Conservation (phyloP, 1,140 invertebrate species). For the Magallana ariakensis region DNA sequence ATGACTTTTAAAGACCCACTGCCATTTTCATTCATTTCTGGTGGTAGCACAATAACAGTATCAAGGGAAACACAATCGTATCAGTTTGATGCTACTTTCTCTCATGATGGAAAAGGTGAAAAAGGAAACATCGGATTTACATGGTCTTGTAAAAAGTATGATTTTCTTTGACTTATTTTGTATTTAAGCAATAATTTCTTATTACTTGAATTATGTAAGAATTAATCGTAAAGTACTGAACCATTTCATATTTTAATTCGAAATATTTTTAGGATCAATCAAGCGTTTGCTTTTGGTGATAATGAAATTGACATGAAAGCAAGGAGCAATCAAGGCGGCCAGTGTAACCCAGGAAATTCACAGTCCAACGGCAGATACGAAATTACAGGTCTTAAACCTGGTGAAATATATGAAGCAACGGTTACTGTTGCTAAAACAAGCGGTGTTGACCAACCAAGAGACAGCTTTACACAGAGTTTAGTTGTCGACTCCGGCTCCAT, state of each 20-base stretch:
- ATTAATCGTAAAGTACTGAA: no score
- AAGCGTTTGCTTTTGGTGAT: background rate
- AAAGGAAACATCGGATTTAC: background rate
- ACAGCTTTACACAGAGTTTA: background rate
- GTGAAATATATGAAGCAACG: background rate
- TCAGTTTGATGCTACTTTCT: background rate
- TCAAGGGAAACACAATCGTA: background rate
- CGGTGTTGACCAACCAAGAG: background rate
- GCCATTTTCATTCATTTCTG: slow-evolving; percentile 45
- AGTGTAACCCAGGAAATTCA: background rate
- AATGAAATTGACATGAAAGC: background rate
- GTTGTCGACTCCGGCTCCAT: background rate
- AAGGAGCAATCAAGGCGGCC: background rate
- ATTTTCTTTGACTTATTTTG: background rate
- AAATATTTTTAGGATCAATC: background rate
- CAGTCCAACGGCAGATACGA: background rate
- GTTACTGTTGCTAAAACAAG: background rate
- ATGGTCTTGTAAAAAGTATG: background rate
- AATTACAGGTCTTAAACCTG: background rate
- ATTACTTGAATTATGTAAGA: no score
- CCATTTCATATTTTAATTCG: no score
- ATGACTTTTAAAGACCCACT: slow-evolving; percentile 39
- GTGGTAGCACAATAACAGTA: slow-evolving; percentile 30
- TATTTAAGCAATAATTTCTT: no score
- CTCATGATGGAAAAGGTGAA: background rate